These are phyloP conservation scores for Rhagoletis zephyria DNA, from an alignment of 1,140 invertebrate species.

Conservation along the genomic window DNA sequence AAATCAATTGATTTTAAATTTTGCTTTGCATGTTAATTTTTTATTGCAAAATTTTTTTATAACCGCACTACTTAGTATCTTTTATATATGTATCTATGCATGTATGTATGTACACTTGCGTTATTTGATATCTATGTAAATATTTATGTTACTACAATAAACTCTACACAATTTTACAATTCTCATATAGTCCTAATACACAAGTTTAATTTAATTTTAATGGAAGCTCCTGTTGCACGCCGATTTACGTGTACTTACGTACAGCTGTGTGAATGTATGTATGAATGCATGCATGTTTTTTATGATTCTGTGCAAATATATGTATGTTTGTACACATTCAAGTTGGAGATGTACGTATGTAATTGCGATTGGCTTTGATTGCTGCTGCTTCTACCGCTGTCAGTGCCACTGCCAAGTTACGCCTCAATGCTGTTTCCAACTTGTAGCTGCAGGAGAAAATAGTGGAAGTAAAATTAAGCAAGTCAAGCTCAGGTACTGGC, in stretches of 20 bases:
- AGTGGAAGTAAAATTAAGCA: not conserved
- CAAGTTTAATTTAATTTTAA: conserved; percentile 68
- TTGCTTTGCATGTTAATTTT: no score
- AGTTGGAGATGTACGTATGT: not conserved
- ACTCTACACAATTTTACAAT: not conserved
- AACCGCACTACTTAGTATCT: not conserved
- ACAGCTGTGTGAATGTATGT: conserved; percentile 32
- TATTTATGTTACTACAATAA: no score
- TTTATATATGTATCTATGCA: conserved; percentile 19
- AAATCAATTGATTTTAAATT: no score
- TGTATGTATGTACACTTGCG: no score
- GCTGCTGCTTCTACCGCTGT: conserved; percentile 15
- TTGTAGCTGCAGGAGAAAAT: conserved; percentile 76
- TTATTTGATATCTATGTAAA: no score
- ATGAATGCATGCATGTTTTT: conserved; percentile 30
- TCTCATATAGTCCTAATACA: conserved; percentile 61
- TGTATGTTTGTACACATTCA: not conserved
- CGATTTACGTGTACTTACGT: conserved; percentile 54
- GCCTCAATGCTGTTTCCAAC: conserved; percentile 80
- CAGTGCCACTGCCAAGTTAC: not conserved
- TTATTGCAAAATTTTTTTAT: no score
- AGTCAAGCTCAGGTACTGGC: not conserved
- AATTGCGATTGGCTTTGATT: conserved; percentile 35
- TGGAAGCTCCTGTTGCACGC: conserved; percentile 72
- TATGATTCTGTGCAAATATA: conserved; percentile 41